These are phyloP conservation scores for Amphiura filiformis DNA, from an alignment of 35 echinoderm and acorn worm species.

Conservation along the genomic window DNA sequence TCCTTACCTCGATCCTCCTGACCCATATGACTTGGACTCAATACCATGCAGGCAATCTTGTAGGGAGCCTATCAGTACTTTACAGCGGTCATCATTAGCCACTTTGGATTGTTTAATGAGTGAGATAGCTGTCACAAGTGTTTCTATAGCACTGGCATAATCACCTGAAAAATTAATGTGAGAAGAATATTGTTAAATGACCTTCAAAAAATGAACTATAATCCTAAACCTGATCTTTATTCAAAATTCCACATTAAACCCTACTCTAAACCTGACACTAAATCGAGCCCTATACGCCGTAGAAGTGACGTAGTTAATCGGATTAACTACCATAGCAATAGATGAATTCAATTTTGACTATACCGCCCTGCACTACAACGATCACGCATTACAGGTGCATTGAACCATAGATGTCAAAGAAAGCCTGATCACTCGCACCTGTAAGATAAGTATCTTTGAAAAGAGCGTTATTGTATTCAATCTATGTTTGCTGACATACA, in stretches of 20 bases:
- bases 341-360: no score
- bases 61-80: slow-evolving; percentile 86
- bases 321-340: background rate
- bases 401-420: no score
- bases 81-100: slow-evolving; percentile 86
- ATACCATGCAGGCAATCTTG: slow-evolving; percentile 97
- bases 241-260: background rate
- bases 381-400: no score
- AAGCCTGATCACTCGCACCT: no score
- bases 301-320: no score
- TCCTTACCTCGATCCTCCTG: slow-evolving; percentile 63
- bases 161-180: slow-evolving; percentile 29
- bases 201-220: no score
- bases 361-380: no score
- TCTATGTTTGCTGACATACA: no score
- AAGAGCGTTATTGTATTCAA: no score
- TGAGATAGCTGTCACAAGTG: slow-evolving; percentile 89
- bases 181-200: background rate
- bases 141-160: slow-evolving; percentile 93
- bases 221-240: no score
- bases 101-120: slow-evolving; percentile 97
- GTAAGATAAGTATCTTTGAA: no score
- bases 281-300: no score
- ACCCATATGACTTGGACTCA: slow-evolving; percentile 91
- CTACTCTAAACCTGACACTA: background rate